Percentiles rank a stretch among this genome's conserved stretches.
Conservation (phyloP, 2,888 invertebrate genomes). For the Oscheius myriophilus region DNA sequence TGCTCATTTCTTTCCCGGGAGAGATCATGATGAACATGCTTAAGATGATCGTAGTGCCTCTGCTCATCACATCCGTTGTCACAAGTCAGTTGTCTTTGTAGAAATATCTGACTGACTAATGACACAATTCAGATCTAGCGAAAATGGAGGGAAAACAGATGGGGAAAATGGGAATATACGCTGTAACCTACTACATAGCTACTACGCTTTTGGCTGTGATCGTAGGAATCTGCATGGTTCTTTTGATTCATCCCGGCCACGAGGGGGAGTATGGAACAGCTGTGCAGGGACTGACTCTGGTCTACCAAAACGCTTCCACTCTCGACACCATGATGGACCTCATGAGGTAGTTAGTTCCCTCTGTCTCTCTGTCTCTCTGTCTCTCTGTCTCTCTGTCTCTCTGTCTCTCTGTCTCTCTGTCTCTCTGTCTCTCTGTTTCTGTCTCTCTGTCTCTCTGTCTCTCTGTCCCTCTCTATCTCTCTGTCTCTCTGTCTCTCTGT, state of each 20-base stretch:
- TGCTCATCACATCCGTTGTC: constrained; percentile 78
- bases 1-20: constrained; percentile 78
- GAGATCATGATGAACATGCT: constrained; percentile 79
- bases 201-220: constrained; percentile 78
- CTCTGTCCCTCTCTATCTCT: too few relatives aligned
- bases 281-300: constrained; percentile 14
- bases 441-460: too few relatives aligned
- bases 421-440: too few relatives aligned
- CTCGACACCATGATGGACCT: constrained; percentile 88
- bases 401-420: too few relatives aligned
- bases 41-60: constrained; percentile 79
- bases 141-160: constrained; percentile 77
- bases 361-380: too few relatives aligned
- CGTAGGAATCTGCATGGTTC: constrained; percentile 77
- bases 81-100: too few relatives aligned
- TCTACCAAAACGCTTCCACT: constrained; percentile 58
- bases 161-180: constrained; percentile 78
- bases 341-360: too few relatives aligned
- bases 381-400: too few relatives aligned
- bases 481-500: too few relatives aligned
- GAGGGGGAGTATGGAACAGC: constrained; percentile 57
- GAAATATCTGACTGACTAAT: too few relatives aligned
- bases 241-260: constrained; percentile 78
- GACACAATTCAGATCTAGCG: constrained; percentile 75
- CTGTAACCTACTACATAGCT: constrained; percentile 77